Evolutionary conservation across 37 sponge, comb jelly and placozoan species (phyloP).

Genomic region (Diacarnus erythraeanus): DNA sequence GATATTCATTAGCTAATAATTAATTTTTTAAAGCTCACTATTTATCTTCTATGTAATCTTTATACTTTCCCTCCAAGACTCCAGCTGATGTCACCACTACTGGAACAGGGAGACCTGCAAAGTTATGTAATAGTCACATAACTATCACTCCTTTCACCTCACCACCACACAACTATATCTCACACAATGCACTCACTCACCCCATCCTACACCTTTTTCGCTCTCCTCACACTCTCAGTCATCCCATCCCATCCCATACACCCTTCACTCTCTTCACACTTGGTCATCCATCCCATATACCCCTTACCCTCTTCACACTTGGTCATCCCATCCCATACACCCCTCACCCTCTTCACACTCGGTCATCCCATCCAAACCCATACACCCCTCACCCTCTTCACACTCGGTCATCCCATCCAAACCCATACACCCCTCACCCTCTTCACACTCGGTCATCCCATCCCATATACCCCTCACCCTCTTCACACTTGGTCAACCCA

Average conservation of each 20-base stretch:
- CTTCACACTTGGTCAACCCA: not conserved
- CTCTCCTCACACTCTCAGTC: not conserved
- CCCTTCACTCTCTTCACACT: not conserved
- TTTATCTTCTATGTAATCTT: not conserved
- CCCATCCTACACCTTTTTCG: not conserved
- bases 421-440: not conserved
- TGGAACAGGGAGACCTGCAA: conserved; percentile 15
- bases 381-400: not conserved
- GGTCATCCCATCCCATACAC: not conserved
- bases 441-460: not conserved
- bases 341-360: not conserved
- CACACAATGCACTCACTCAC: too few relatives aligned
- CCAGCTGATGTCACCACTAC: conserved; percentile 21
- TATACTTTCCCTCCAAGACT: not conserved
- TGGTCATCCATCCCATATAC: not conserved
- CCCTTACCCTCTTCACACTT: not conserved
- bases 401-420: not conserved
- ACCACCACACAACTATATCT: too few relatives aligned
- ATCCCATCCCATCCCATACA: not conserved
- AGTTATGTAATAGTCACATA: too few relatives aligned
- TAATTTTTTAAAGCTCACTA: not conserved
- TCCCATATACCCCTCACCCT: not conserved
- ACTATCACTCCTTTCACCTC: too few relatives aligned
- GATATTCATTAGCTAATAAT: not conserved
- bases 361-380: too few relatives aligned